These are phyloP conservation scores for Folsomia candida DNA, from an alignment of 2,888 invertebrate species.

Conservation along the genomic window DNA sequence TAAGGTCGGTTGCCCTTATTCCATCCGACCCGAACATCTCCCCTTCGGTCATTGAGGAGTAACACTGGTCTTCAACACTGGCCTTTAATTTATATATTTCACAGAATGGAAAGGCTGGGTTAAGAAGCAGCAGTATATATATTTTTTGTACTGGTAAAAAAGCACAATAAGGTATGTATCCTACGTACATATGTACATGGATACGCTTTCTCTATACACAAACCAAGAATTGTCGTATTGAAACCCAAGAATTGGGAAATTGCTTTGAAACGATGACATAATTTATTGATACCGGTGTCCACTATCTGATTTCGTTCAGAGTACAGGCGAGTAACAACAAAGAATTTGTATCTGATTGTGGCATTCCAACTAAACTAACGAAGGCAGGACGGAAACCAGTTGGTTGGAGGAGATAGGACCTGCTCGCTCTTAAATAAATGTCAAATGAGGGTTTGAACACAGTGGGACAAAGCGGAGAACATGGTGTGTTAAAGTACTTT, in stretches of 20 bases:
- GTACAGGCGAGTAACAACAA: not conserved
- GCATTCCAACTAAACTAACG: slow-evolving; percentile 7
- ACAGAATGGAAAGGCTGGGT: too few relatives aligned
- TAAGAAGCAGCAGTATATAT: too few relatives aligned
- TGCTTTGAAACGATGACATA: slow-evolving; percentile 40
- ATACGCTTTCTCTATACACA: too few relatives aligned
- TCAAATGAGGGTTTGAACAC: slow-evolving; percentile 45
- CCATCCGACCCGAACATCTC: not conserved
- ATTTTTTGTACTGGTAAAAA: too few relatives aligned
- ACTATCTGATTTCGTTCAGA: not conserved
- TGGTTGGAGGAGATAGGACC: slow-evolving; percentile 1
- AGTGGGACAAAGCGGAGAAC: slow-evolving; percentile 26
- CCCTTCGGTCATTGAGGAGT: not conserved
- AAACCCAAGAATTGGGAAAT: not conserved
- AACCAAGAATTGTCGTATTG: too few relatives aligned
- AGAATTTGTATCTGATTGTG: slow-evolving; percentile 8
- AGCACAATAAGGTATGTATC: too few relatives aligned
- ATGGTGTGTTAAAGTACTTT: slow-evolving; percentile 35
- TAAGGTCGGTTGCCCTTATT: not conserved
- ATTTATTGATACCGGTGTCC: slow-evolving; percentile 28
- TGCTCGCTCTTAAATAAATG: slow-evolving; percentile 34
- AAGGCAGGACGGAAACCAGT: not conserved
- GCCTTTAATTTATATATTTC: not conserved
- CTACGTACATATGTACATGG: too few relatives aligned
- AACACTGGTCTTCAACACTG: not conserved